Base-by-base conservation (phyloP, 2,113 vertebrate genomes). In the Vulpes vulpes region DNA sequence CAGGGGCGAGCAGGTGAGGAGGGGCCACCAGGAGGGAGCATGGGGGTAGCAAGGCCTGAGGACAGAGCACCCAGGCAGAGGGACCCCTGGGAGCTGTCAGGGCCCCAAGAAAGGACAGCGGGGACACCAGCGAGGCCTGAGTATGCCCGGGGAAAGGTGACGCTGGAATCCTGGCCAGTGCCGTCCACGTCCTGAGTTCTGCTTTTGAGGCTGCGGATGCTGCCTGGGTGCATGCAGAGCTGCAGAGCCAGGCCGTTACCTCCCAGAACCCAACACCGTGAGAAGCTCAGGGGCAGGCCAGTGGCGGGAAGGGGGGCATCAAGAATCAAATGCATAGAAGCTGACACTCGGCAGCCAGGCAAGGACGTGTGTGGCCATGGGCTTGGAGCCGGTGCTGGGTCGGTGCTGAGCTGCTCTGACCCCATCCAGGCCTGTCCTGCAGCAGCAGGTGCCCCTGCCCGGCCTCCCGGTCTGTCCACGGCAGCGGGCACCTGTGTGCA, bases 241-340 rank as follows among this genome's bases (percentile, higher is more conserved):
- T 5, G 12, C 23, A 22, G 27, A 73, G 62, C 23, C 19, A 1
- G 51, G 51, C 51, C 3, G 1, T 0, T 10, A 8, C 3, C 38
- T 23, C 53, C 27, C n/a, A 8, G 38, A n/a, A 23, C 32, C 87
- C 62, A 8, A 32, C 7, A 2, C 14, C 65, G 2, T 2, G 20
- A 67, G 65, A 20, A 69, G 5, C 3, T 5, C 51, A 17, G 38
- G 49, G 11, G 4, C 64, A 22, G 10, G 17, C 17, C 53, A 2
- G 8, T 0, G 30, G 65, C 12, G 25, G 57, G 25, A 5, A n/a
- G 17, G 59, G 0, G 1, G 9, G 0, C 27, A 1, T 59, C 5
- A 9, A 8, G 49, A 53, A 23, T 32, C 59, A 5, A 16, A 1
- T 0, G 7, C 4, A 0, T 0, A 0, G 20, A 4, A 6, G 0